Conservation (phyloP, 2,797 vertebrate species). For the Chelonia mydas region DNA sequence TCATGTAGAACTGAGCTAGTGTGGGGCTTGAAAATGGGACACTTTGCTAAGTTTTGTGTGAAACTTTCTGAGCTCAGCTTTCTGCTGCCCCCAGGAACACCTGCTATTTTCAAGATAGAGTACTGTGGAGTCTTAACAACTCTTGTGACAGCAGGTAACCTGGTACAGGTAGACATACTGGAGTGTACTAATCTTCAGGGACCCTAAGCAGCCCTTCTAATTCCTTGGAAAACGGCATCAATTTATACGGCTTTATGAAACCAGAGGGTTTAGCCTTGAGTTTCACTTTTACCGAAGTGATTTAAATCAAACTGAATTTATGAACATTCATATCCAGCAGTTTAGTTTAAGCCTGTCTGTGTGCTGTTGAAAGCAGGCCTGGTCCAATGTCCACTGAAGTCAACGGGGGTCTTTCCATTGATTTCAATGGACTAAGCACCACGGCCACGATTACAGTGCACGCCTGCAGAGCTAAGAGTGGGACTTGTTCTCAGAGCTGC, state of each 20-base stretch:
- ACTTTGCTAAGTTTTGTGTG: not conserved
- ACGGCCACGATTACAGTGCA: not conserved
- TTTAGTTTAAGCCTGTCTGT: not conserved
- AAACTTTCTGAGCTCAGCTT: not conserved
- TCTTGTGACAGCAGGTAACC: not conserved
- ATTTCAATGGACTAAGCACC: not conserved
- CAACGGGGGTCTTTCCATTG: not conserved
- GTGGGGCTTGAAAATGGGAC: slow-evolving; percentile 9
- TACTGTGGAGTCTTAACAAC: not conserved
- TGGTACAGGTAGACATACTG: not conserved
- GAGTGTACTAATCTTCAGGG: not conserved
- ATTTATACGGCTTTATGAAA: not conserved
- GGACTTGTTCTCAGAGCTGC: not conserved
- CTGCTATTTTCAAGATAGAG: not conserved
- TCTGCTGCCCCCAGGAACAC: not conserved
- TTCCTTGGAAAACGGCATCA: not conserved
- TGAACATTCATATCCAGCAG: not conserved
- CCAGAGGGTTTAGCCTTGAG: not conserved
- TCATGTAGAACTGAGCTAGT: not conserved
- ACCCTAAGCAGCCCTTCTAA: not conserved
- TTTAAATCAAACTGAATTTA: not conserved
- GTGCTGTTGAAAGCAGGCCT: not conserved
- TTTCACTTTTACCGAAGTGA: not conserved
- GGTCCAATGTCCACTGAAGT: not conserved
- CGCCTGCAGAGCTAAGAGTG: not conserved